Base-by-base conservation (phyloP, 1,140 invertebrate genomes). In the Drosophila repletoides region DNA sequence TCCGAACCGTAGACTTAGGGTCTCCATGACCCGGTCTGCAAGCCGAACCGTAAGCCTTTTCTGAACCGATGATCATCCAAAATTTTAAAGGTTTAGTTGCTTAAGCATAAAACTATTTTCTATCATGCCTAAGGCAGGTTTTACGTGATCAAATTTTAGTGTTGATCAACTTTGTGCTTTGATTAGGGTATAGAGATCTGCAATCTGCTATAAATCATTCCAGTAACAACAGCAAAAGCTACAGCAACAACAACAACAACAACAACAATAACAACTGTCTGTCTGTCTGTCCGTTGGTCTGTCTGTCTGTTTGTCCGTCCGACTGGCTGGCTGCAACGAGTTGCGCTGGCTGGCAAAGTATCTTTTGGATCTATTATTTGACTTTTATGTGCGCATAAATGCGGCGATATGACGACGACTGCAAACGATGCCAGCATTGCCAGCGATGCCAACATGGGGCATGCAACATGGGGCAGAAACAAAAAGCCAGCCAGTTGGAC, bases 281-380 rank as follows among this genome's bases (percentile, higher is more conserved):
- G 38, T 34, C 34, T 40, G 33, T 46, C 22, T 7, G 21, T 9
- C 6, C 12, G 29, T 45, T 53, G 33, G 60, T 43, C 43, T 7
- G 14, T 10, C 51, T 12, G 31, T 3, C 40, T 36, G 31, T 22
- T 17, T 21, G 36, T 40, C 17, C 36, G 17, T 15, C n/a, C 17
- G 24, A 15, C 9, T 14, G 6, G 31, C 31, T 21, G 52, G 5
- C 4, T 38, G 66, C 60, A 69, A 69, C 52, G 55, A 40, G 52
- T 61, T 55, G 74, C 46, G 38, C 69, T 48, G n/a, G 40, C 52
- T 58, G 73, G 79, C 79, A 84, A 83, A 74, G 81, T 86, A 80
- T 86, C 80, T 86, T 80, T 86, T 87, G 80, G 80, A 86, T 86
- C 80, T 86, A 86, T 86, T 86, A 86, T 86, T 86, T 86, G 84